These are phyloP conservation scores for Potamarius usumacintae DNA, from an alignment of 2,113 vertebrate species.

Conservation along the genomic window DNA sequence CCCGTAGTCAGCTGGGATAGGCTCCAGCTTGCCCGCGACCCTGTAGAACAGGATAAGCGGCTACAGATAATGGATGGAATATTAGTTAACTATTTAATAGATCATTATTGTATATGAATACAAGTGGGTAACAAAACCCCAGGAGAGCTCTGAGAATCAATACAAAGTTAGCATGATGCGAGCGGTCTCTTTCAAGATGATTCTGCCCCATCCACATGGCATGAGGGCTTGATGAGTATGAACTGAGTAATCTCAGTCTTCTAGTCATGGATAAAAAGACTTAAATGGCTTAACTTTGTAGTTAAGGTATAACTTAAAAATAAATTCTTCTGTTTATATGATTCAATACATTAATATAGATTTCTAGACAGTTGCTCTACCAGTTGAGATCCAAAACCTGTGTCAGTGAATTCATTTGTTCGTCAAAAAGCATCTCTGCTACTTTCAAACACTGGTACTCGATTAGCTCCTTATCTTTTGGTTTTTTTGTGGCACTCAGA, in stretches of 20 bases:
- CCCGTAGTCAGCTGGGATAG: no score
- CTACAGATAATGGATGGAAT: not conserved
- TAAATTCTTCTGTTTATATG: not conserved
- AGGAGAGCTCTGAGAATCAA: not conserved
- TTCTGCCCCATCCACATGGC: no score
- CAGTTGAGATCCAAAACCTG: not conserved
- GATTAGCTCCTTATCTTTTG: not conserved
- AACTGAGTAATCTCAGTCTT: not conserved
- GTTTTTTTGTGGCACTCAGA: not conserved
- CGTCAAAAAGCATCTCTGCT: not conserved
- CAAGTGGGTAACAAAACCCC: not conserved
- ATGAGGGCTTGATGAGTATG: not conserved
- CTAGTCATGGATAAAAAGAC: not conserved
- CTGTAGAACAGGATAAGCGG: no score
- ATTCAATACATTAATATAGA: not conserved
- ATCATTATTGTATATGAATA: not conserved
- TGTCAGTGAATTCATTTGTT: not conserved
- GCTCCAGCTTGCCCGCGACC: no score
- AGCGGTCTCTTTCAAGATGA: no score
- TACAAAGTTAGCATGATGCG: not conserved
- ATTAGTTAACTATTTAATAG: not conserved
- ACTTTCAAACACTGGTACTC: not conserved
- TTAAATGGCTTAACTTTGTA: not conserved
- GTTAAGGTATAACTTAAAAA: not conserved
- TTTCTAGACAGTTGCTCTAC: not conserved